Conservation (phyloP, 2,888 invertebrate species). For the Hydraecia micacea region DNA sequence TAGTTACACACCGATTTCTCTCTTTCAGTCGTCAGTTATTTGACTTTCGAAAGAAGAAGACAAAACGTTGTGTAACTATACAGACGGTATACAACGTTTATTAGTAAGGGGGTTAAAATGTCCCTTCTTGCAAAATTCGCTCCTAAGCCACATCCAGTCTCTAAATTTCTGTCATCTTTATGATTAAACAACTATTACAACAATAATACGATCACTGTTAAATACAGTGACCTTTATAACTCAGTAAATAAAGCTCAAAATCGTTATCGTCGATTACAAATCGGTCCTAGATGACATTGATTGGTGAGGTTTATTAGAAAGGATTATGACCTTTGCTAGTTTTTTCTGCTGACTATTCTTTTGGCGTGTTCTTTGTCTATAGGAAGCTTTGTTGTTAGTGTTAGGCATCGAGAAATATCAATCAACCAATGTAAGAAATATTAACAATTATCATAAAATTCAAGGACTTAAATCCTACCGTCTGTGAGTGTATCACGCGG, state of each 20-base stretch:
- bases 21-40: too few relatives aligned
- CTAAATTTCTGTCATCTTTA: not conserved
- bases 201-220: not conserved
- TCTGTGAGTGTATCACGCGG: too few relatives aligned
- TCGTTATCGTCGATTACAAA: not conserved
- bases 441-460: not conserved
- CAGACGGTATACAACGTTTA: too few relatives aligned
- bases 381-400: not conserved
- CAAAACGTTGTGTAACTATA: too few relatives aligned
- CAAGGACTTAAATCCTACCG: not conserved
- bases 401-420: not conserved
- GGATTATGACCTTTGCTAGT: constrained; percentile 59
- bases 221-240: not conserved
- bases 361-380: constrained; percentile 41
- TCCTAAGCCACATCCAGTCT: not conserved
- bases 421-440: not conserved
- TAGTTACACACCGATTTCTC: too few relatives aligned
- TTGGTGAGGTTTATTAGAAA: constrained; percentile 55
- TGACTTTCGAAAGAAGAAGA: too few relatives aligned
- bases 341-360: constrained; percentile 4
- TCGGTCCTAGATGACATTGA: constrained; percentile 54
- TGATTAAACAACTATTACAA: not conserved
- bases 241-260: constrained; percentile 8
- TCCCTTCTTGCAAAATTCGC: constrained; percentile 3
- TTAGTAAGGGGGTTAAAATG: not conserved